Evolutionary conservation across 2,888 invertebrate species (phyloP), one percentile per base, ranked within the genome.

Genomic region (Melanostoma mellinum): DNA sequence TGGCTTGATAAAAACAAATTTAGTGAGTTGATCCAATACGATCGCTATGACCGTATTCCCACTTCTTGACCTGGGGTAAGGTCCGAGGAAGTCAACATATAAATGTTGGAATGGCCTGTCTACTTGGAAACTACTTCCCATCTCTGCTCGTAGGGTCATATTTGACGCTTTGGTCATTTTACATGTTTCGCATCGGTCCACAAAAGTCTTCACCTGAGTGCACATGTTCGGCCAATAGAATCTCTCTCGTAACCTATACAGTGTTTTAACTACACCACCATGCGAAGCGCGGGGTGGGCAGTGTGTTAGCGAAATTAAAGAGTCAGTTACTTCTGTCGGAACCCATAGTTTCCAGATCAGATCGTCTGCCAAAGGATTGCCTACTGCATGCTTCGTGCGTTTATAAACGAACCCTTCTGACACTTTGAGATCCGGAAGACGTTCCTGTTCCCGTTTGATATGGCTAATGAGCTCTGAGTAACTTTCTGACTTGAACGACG

Each of bases 31-130:
- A 6, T 50, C 50, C 6, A 50, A 6, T 8, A 32, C 50, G 30
- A 50, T 50, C 8, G 32, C 50, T 4, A 50, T 50, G 32, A 8
- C 20, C 6, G 50, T 3, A 6, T 50, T 50, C 32, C 50, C 50
- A 20, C 20, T 20, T n/a, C n/a, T n/a, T n/a, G n/a, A n/a, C n/a
- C n/a, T n/a, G n/a, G n/a, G n/a, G n/a, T n/a, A n/a, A n/a, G n/a
- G n/a, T n/a, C n/a, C n/a, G n/a, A n/a, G n/a, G n/a, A n/a, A n/a
- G n/a, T n/a, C n/a, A n/a, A n/a, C 50, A 6, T 50, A 50, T 50
- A 85, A 30, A 3, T 55, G 40, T 36, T 80, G 60, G 36, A 75
- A 65, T 1, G 85, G 80, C 8, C 74, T n/a, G 3, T 69, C 56
- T 5, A 52, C 9, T 10, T 50, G 46, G 3, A 36, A 42, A 6